Evolutionary conservation across 2,113 vertebrate genomes (phyloP).

Genomic region (Nothoprocta pentlandii): DNA sequence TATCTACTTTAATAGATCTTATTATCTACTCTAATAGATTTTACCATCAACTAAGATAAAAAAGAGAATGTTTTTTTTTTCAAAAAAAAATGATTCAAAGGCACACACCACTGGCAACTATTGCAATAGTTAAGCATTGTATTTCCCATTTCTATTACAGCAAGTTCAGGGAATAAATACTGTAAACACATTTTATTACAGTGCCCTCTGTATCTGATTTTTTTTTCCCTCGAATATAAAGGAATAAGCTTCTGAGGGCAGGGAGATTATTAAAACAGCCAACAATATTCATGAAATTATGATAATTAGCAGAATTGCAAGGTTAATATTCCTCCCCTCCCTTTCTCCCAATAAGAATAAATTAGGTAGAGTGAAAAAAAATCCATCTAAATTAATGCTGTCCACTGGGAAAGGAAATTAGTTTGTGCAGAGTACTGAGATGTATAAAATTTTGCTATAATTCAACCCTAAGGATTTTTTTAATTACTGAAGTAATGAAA

Average conservation of each 20-base stretch:
- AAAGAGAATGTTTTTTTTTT: neutral
- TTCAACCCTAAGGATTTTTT: conserved; percentile 72
- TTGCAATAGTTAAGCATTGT: conserved; percentile 14
- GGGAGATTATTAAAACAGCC: neutral
- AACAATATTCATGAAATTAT: neutral
- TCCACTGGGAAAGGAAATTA: conserved; percentile 72
- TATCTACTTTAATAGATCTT: neutral
- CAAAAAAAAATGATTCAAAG: neutral
- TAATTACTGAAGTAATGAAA: conserved; percentile 74
- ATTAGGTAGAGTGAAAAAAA: conserved; percentile 69
- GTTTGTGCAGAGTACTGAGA: conserved; percentile 60
- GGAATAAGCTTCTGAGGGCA: conserved; percentile 18
- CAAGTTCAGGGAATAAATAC: conserved; percentile 20
- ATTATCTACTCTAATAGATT: neutral
- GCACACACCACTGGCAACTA: conserved; percentile 47
- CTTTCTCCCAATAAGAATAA: conserved; percentile 50
- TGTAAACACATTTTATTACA: conserved; percentile 40
- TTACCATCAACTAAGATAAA: neutral
- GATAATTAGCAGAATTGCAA: neutral
- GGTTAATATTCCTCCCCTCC: neutral
- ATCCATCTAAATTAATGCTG: conserved; percentile 69
- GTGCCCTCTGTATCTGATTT: neutral
- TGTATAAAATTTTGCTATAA: conserved; percentile 73
- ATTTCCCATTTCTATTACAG: conserved; percentile 17
- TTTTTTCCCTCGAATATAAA: conserved; percentile 34